phyloP scores from a whole-genome alignment of 2,113 vertebrate species.

The Xenus cinereus region DNA sequence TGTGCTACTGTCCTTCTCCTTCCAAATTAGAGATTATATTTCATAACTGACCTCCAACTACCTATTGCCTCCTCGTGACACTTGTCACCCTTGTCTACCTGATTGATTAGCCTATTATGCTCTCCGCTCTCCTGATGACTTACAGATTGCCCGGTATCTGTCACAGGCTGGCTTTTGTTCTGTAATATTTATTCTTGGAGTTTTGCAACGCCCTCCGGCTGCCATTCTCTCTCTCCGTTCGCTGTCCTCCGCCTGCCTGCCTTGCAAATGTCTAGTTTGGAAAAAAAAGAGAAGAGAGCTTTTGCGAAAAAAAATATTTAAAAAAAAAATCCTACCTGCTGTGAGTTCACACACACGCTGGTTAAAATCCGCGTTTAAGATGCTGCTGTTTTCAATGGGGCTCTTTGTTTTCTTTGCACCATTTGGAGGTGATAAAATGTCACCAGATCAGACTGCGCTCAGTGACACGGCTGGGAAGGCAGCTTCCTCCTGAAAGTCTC shows the following conservation, averaged over 20 bases:
- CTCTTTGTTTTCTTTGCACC: conserved; percentile 32
- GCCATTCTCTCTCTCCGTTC: background rate
- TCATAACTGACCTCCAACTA: conserved; percentile 51
- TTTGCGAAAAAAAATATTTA: background rate
- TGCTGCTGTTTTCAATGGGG: background rate
- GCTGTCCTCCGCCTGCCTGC: background rate
- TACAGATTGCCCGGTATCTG: conserved; percentile 9
- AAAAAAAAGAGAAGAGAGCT: background rate
- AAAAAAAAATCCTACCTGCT: background rate
- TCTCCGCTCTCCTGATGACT: conserved; percentile 14
- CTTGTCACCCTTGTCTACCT: conserved; percentile 49
- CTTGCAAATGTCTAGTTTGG: background rate
- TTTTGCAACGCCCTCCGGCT: conserved; percentile 3
- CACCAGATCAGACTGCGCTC: background rate
- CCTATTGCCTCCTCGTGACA: background rate
- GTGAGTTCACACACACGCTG: background rate
- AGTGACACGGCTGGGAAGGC: background rate
- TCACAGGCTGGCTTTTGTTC: conserved; percentile 1
- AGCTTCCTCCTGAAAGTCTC: background rate
- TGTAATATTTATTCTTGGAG: conserved; percentile 5
- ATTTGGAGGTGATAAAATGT: background rate
- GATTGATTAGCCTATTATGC: conserved; percentile 49
- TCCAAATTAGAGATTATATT: conserved; percentile 19
- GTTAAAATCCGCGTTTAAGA: background rate
- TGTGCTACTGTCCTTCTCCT: background rate